Base-by-base conservation (phyloP, 2,113 vertebrate genomes). In the Emydocephalus ijimae region DNA sequence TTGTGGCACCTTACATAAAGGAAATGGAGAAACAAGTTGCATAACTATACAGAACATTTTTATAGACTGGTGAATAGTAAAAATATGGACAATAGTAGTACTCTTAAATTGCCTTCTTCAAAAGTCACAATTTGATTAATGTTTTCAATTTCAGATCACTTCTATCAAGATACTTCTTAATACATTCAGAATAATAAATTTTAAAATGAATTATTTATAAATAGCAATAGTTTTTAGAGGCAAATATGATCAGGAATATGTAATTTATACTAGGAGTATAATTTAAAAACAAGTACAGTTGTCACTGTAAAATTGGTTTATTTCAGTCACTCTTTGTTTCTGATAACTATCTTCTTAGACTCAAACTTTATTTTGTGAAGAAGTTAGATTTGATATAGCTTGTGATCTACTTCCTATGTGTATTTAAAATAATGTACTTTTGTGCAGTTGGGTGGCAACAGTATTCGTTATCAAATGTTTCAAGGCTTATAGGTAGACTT, bases 271-370 rank as follows among this genome's bases (percentile, higher is more conserved):
- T 59, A 39, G 45, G 59, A 85, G 20, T 14, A 21, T 45, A 34
- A 59, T 94, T 95, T 93, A 74, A 93, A 10, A 61, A 45, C 93
- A 54, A 74, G 48, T 14, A 89, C 11, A 6, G 20, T 64, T 90
- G 88, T 45, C 26, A 89, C 74, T 92, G 87, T 23, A 57, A 23
- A 39, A 88, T 55, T 87, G 20, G 1, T 94, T 95, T 90, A 92
- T 95, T 93, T 94, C 94, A 94, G n/a, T 23, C 94, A 94, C 7
- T 64, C 55, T 86, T 88, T 92, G 39, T 15, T 88, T 92, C 91
- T 85, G 92, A 93, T 90, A 55, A 92, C 87, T 11, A 21, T 12
- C 92, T 94, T 95, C 90, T 85, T 29, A 29, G 34, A 0, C 0
- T 34, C 91, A 43, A 54, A 39, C 18, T 8, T 91, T 81, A 89